Evolutionary conservation across 1,140 invertebrate genomes (phyloP).

Genomic region (Hirudo medicinalis): DNA sequence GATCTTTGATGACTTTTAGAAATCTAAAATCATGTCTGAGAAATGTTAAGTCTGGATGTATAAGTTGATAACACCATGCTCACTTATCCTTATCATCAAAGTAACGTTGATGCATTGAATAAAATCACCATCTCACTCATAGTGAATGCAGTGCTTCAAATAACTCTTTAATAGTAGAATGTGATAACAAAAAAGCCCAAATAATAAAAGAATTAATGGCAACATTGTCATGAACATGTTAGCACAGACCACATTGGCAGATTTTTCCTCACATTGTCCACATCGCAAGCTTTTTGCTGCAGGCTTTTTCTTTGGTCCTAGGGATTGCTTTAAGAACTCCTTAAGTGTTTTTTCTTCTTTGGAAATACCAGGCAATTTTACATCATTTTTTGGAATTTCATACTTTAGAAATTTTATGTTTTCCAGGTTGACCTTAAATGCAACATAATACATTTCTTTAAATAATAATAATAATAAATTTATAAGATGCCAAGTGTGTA

Average conservation of each 20-base stretch:
- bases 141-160: neutral
- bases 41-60: neutral
- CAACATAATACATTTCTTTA: neutral
- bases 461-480: neutral
- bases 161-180: neutral
- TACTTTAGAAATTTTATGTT: conserved; percentile 4
- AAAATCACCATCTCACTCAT: neutral
- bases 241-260: conserved; percentile 36
- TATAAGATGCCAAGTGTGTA: too few relatives aligned
- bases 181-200: neutral
- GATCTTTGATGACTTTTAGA: too few relatives aligned
- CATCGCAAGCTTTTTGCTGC: conserved; percentile 32
- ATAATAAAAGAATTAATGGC: neutral
- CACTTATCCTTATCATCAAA: neutral
- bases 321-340: too few relatives aligned
- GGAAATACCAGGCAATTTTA: neutral
- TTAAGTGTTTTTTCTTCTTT: conserved; percentile 4
- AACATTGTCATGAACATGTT: neutral
- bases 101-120: neutral
- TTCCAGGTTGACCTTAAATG: neutral
- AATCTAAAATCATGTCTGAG: too few relatives aligned
- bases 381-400: neutral
- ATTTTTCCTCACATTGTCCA: conserved; percentile 41
- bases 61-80: neutral
- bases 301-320: neutral